These are phyloP conservation scores for Pheosia tremula DNA, from an alignment of 2,888 invertebrate genomes.

Conservation along the genomic window DNA sequence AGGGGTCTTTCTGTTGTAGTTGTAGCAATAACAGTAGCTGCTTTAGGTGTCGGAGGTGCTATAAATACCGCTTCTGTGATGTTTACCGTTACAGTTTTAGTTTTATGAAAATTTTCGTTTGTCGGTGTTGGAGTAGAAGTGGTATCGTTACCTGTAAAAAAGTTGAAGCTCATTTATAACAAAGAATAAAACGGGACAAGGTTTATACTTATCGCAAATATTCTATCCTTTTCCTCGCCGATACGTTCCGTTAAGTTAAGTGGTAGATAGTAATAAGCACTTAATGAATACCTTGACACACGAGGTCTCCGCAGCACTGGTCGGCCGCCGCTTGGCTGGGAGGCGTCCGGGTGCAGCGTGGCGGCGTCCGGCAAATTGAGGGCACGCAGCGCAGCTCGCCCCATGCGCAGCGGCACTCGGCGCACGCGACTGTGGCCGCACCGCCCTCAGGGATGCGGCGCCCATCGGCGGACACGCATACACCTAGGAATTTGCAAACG, in stretches of 20 bases:
- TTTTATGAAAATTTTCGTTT: slow-evolving; percentile 30
- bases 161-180: background rate
- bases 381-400: slow-evolving; percentile 62
- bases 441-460: slow-evolving; percentile 60
- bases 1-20: slow-evolving; percentile 1
- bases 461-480: slow-evolving; percentile 64
- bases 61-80: background rate
- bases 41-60: background rate
- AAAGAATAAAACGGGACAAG: too few species aligned
- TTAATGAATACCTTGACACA: slow-evolving; percentile 44
- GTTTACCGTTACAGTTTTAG: slow-evolving; percentile 18
- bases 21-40: background rate
- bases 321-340: slow-evolving; percentile 44
- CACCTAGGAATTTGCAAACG: slow-evolving; percentile 43
- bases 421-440: slow-evolving; percentile 57
- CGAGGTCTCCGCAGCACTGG: slow-evolving; percentile 67
- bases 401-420: slow-evolving; percentile 67
- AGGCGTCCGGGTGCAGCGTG: slow-evolving; percentile 38
- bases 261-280: too few species aligned
- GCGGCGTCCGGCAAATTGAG: slow-evolving; percentile 49
- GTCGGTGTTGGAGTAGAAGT: slow-evolving; percentile 33
- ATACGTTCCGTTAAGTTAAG: too few species aligned
- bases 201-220: too few species aligned
- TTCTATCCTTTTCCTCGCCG: too few species aligned
- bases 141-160: slow-evolving; percentile 55